Base-by-base conservation (phyloP, 2,797 vertebrate genomes). In the Hozukius guyotensis region DNA sequence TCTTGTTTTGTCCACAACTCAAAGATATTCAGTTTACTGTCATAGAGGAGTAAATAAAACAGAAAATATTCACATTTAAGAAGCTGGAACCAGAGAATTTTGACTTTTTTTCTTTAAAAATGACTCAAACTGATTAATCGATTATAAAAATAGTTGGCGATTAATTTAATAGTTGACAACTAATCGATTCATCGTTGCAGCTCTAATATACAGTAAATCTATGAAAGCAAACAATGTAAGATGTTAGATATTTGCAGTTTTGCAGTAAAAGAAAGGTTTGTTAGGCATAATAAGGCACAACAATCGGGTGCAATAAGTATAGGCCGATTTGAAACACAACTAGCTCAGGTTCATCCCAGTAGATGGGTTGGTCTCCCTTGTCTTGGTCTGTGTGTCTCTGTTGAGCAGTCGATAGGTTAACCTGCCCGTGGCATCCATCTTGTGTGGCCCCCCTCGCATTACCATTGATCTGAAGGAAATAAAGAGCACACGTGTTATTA, bases 391-490 rank as follows among this genome's bases (percentile, higher is more conserved):
- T 80, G 89, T 90, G 87, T 91, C 90, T 93, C 84, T 92, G 87
- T 91, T 88, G 80, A 82, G 89, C 92, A 93, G 91, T 93, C 92
- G 92, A 95, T 92, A 94, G 94, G 94, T 95, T 96, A 95, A 96
- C 94, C 88, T 88, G 92, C 91, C 93, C 55, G 63, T 94, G 94
- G 94, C 96, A 98, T 98, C 97, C 96, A 97, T 99, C 97, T 97
- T 98, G 93, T 76, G 88, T 83, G 93, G 88, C 95, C 96, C 91
- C 96, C 95, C 95, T 95, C 89, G 52, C 96, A 97, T 97, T 97
- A 97, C 95, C 97, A 99, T 98, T 98, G 98, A 99, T 98, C 97
- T 98, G 96, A 95, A 95, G 97, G 95, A 97, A 97, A 97, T 98
- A 97, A 97, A 96, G 96, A 96, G 96, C 52, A 90, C 92, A 96